phyloP scores from a whole-genome alignment of 2,888 invertebrate species.

The Carcina quercana region DNA sequence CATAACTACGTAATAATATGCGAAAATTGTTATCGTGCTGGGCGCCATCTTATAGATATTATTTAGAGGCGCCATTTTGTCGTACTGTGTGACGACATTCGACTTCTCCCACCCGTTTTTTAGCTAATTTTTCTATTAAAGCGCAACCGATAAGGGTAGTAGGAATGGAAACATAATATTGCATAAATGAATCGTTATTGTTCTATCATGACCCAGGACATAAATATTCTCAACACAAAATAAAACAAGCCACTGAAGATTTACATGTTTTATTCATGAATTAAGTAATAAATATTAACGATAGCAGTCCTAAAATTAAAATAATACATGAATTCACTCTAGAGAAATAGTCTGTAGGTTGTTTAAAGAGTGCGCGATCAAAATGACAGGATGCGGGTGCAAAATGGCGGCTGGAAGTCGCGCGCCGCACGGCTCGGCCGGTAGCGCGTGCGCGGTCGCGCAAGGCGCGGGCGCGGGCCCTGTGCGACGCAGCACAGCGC shows the following conservation, averaged over 20 bases:
- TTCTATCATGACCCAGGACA: too few species aligned
- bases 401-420: constrained; percentile 48
- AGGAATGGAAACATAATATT: too few species aligned
- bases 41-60: neutral
- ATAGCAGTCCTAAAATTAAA: constrained; percentile 43
- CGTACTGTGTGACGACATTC: neutral
- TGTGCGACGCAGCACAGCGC: constrained; percentile 50
- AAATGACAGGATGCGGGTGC: constrained; percentile 59
- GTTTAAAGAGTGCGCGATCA: constrained; percentile 59
- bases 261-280: constrained; percentile 47
- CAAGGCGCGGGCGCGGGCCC: too few species aligned
- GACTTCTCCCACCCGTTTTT: too few species aligned
- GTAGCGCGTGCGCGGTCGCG: constrained; percentile 53
- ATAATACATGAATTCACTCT: constrained; percentile 53
- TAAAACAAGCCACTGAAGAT: constrained; percentile 40
- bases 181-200: too few species aligned
- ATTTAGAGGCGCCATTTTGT: constrained; percentile 1
- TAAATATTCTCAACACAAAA: constrained; percentile 10
- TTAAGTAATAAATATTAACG: constrained; percentile 54
- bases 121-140: too few species aligned
- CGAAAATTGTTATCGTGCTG: neutral
- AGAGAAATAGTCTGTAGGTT: constrained; percentile 66
- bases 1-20: neutral
- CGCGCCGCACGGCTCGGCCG: constrained; percentile 61
- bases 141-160: too few species aligned